Percentiles rank a stretch among this genome's conserved stretches.
These are phyloP conservation scores for Pocillopora grandis DNA, from an alignment of 92 coral and sea anemone species.

Conservation along the genomic window DNA sequence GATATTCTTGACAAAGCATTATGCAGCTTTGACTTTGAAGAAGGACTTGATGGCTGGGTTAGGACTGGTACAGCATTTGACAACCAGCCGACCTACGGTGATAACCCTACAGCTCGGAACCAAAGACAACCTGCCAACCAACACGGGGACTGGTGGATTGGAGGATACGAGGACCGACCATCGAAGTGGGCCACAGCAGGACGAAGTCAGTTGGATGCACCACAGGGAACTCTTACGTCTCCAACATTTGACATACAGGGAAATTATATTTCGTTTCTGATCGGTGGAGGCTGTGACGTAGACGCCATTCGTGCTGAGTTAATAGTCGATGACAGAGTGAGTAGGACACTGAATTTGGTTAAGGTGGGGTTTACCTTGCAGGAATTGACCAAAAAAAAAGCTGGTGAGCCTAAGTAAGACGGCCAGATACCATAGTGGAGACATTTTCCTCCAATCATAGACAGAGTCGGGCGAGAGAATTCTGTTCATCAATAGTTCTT, in stretches of 20 bases:
- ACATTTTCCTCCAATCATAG: no score
- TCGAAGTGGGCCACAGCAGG: background rate
- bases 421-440: no score
- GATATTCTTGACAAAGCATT: no score
- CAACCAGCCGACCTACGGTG: constrained; percentile 11
- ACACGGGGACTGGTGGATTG: constrained; percentile 16
- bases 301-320: background rate
- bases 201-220: background rate
- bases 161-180: constrained; percentile 3
- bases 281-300: constrained; percentile 2
- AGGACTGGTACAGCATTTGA: constrained; percentile 5
- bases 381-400: no score
- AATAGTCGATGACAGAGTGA: background rate
- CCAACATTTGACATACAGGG: background rate
- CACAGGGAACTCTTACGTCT: background rate
- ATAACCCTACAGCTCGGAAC: constrained; percentile 14
- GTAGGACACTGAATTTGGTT: background rate
- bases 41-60: background rate
- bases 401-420: no score
- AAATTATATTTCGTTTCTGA: background rate
- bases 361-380: no score
- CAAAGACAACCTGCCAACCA: constrained; percentile 8
- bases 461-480: no score
- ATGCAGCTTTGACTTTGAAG: constrained; percentile 7
- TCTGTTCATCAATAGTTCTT: no score